A percentile compares a stretch with the other conserved stretches of the same genome.
Conservation (phyloP, 35 echinoderm and acorn worm species). For the Amphiura filiformis region DNA sequence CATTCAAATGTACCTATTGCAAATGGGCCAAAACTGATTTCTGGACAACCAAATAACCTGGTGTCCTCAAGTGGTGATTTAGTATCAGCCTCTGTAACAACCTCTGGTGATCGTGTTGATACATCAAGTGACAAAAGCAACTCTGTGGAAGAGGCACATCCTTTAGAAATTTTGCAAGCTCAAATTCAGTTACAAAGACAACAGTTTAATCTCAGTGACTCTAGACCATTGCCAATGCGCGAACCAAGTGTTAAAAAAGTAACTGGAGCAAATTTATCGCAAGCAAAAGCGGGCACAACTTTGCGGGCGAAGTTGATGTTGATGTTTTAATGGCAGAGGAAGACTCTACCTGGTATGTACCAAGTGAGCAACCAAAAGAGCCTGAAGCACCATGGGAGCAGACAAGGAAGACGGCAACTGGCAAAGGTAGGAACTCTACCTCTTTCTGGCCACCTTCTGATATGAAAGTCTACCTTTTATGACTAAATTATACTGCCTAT, state of each 20-base stretch:
- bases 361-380: slow-evolving; percentile 63
- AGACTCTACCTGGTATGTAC: slow-evolving; percentile 61
- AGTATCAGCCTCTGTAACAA: slow-evolving; percentile 29
- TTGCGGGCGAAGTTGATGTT: slow-evolving; percentile 55
- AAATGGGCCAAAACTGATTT: slow-evolving; percentile 10
- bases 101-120: slow-evolving; percentile 28
- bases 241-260: slow-evolving; percentile 4
- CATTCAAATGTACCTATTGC: slow-evolving; percentile 11
- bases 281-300: slow-evolving; percentile 16
- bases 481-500: neutral
- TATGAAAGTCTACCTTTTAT: slow-evolving; percentile 5
- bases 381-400: slow-evolving; percentile 51
- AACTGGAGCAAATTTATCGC: neutral
- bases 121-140: slow-evolving; percentile 21
- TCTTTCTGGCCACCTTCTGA: slow-evolving; percentile 12
- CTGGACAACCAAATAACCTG: slow-evolving; percentile 29
- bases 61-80: slow-evolving; percentile 49
- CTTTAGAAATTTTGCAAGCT: slow-evolving; percentile 91
- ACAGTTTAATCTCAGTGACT: slow-evolving; percentile 85
- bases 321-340: slow-evolving; percentile 64
- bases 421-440: slow-evolving; percentile 32
- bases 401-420: slow-evolving; percentile 27
- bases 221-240: slow-evolving; percentile 36
- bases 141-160: slow-evolving; percentile 73
- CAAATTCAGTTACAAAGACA: slow-evolving; percentile 96